Base-by-base conservation (phyloP, 1,140 invertebrate species). In the Papilio polyxenes region DNA sequence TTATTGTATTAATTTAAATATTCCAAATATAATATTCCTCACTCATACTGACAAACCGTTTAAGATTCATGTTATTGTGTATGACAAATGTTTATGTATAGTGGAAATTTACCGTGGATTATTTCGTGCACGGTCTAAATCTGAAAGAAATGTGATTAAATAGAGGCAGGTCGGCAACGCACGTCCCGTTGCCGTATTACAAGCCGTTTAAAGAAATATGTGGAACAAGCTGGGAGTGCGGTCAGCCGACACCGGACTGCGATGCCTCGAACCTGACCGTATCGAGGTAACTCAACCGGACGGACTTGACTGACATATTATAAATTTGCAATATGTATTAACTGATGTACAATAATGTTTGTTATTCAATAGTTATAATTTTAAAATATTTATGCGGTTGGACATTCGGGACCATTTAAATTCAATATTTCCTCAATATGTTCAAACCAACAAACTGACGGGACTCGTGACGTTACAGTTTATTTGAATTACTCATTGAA, bases 201-300 rank as follows among this genome's bases (percentile, higher is more conserved):
- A 83, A 88, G 84, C 85, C 83, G 81, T 81, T 81, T 53, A 85
- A 88, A 89, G 84, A 90, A 89, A 72, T 92, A 90, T 89, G 88
- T 92, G 87, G 87, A 91, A 88, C 89, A 84, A 85, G 88, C 87
- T 89, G 92, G 91, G 88, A 88, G 56, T 59, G 56, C 56, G 56
- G n/a, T 17, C 56, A 59, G 49, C 56, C 6, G 17, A 59, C 56
- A n/a, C 17, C 56, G 56, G 17, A 10, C 87, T 89, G 85, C 86
- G 87, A 85, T 83, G 87, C 88, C 86, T 88, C 89, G 87, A 91
- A 91, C 89, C 90, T 93, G 92, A 92, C 90, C 89, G 90, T 91
- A 93, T 91, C 87, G 91, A 93, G 93, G 90, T 92, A 89, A 93
- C 90, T 89, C 85, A 90, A 92, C 93, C 92, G 93, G 93, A 94